Evolutionary conservation across 2,113 vertebrate genomes (phyloP), one percentile per base, ranked within the genome.

Genomic region (Nettapus auritus): DNA sequence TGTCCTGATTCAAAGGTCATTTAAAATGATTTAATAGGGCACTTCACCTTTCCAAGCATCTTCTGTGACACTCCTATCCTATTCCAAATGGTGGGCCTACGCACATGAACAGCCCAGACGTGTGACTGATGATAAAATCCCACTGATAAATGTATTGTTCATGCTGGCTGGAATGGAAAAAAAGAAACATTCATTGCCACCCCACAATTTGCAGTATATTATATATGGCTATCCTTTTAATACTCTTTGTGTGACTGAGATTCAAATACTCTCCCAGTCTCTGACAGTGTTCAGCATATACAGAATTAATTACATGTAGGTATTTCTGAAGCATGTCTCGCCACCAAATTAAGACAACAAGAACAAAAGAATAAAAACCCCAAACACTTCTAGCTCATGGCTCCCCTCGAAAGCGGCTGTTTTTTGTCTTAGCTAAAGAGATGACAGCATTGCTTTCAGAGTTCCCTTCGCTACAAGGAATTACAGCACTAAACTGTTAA

Each of bases 191-290:
- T 87, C 62, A 48, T 18, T 70, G 90, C 55, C 62, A 88, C 87
- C 52, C 85, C 77, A 46, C 64, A 82, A 31, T 71, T 59, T 79
- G 70, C 76, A 87, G 79, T 71, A 5, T 46, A 69, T 78, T 78
- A 90, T 31, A 84, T 95, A 96, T 88, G 95, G 87, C 93, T 95
- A 90, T 84, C 60, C 87, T 93, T 90, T 75, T 83, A 80, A 86
- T 59, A 75, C 77, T 67, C 42, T 79, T 44, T 62, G 42, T 73
- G 60, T 78, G 70, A 59, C 78, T 86, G 84, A 66, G 69, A 79
- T 69, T 84, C 59, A 79, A 36, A 46, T 55, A 40, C 9, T 74
- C 40, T 82, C 53, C 83, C 70, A 92, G 81, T 20, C 76, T 74
- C 66, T 76, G 48, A 76, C 56, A 83, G 68, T 29, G 31, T 75